Conservation (phyloP, 1,140 invertebrate genomes). For the Littorina saxatilis region DNA sequence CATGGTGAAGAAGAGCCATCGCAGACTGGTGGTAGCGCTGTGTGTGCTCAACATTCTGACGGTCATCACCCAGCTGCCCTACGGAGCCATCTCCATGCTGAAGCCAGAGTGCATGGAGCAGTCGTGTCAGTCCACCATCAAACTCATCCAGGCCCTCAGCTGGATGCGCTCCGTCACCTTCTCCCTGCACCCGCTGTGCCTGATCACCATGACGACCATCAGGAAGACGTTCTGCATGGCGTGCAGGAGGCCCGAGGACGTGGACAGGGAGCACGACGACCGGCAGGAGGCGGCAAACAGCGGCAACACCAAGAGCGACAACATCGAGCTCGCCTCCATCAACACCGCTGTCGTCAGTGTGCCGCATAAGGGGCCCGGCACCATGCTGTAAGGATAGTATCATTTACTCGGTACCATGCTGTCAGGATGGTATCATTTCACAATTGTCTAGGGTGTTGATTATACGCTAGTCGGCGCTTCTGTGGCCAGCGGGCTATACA, state of each 20-base stretch:
- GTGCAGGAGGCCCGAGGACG: background rate
- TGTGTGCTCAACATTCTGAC: conserved; percentile 42
- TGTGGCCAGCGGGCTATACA: too few relatives aligned
- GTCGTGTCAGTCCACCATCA: conserved; percentile 41
- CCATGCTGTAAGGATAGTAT: background rate
- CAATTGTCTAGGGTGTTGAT: too few relatives aligned
- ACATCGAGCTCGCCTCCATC: conserved; percentile 7
- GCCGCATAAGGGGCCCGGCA: background rate
- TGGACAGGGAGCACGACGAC: background rate
- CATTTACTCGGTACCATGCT: too few relatives aligned
- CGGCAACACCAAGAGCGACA: conserved; percentile 2
- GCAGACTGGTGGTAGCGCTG: conserved; percentile 43
- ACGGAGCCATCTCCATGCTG: conserved; percentile 44
- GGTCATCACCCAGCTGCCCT: conserved; percentile 45
- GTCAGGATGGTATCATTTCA: too few relatives aligned
- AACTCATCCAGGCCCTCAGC: conserved; percentile 43
- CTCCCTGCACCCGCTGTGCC: conserved; percentile 41
- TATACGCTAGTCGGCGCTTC: too few relatives aligned
- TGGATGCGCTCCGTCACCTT: conserved; percentile 45
- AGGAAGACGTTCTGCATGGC: conserved; percentile 4
- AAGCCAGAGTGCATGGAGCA: conserved; percentile 38
- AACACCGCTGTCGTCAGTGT: background rate
- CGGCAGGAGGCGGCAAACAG: too few relatives aligned
- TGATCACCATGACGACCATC: conserved; percentile 38
- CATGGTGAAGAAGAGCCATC: conserved; percentile 26